phyloP scores from a whole-genome alignment of 2,888 invertebrate species.

The Apodemia mormo region DNA sequence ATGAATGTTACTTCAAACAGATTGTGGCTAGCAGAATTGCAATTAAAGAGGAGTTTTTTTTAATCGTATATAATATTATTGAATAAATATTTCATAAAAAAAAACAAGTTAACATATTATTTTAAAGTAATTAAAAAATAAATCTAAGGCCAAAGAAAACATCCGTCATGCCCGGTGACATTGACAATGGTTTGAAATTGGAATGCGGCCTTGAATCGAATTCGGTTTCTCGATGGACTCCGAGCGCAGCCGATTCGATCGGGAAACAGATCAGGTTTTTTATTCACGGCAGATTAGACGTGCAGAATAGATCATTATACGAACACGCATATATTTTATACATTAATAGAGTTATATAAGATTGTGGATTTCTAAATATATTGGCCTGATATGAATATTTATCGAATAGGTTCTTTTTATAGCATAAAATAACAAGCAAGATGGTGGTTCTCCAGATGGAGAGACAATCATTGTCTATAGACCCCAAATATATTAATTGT shows the following conservation, averaged over 20 bases:
- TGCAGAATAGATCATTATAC: conserved; percentile 47
- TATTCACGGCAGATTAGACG: conserved; percentile 48
- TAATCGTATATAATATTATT: too few relatives aligned
- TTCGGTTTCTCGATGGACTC: conserved; percentile 60
- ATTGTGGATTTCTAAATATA: not conserved
- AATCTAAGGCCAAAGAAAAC: conserved; percentile 52
- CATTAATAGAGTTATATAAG: not conserved
- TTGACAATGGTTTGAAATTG: conserved; percentile 77
- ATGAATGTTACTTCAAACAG: too few relatives aligned
- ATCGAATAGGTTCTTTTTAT: too few relatives aligned
- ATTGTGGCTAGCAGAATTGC: too few relatives aligned
- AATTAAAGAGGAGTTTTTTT: too few relatives aligned
- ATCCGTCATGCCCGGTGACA: conserved; percentile 66
- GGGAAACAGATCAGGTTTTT: conserved; percentile 61
- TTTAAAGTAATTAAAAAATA: conserved; percentile 20
- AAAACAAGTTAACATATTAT: not conserved
- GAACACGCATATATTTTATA: conserved; percentile 27
- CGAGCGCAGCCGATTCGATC: conserved; percentile 58
- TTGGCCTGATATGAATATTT: too few relatives aligned
- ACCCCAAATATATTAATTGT: too few relatives aligned
- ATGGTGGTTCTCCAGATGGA: too few relatives aligned
- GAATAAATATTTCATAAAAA: too few relatives aligned
- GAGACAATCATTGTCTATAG: too few relatives aligned
- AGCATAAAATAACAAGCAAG: too few relatives aligned
- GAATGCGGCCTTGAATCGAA: conserved; percentile 77